A percentile compares a stretch with the other conserved stretches of the same genome.
phyloP scores from a whole-genome alignment of 2,797 vertebrate genomes.

The Acanthornis magna region DNA sequence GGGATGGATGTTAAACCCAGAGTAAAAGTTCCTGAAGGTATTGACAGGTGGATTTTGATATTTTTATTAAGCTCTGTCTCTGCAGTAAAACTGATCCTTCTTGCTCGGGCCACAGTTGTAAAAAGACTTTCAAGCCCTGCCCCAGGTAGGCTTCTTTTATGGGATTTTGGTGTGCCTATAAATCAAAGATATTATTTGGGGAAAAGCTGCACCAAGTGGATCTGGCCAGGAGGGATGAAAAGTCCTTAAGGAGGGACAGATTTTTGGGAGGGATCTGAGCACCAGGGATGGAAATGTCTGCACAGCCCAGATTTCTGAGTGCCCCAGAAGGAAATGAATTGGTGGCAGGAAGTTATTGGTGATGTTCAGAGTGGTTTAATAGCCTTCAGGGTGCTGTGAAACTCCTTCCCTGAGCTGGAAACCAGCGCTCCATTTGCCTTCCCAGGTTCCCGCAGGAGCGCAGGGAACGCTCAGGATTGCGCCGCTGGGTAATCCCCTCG shows the following conservation, averaged over 20 bases:
- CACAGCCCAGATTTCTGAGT: too few species aligned
- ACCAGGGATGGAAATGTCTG: not conserved
- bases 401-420: not conserved
- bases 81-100: not conserved
- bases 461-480: rapidly evolving
- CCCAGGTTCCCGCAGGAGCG: rapidly evolving
- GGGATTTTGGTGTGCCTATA: not conserved
- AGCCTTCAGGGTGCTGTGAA: not conserved
- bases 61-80: constrained; percentile 36
- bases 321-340: not conserved
- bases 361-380: not conserved
- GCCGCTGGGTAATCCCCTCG: not conserved
- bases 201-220: not conserved
- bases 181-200: constrained; percentile 2
- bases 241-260: not conserved
- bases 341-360: not conserved
- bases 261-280: not conserved
- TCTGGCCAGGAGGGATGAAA: not conserved
- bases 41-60: not conserved
- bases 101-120: not conserved
- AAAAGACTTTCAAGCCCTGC: not conserved
- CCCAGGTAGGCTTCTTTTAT: not conserved
- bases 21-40: not conserved
- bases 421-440: not conserved
- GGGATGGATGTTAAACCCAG: not conserved